These are phyloP conservation scores for Trissonchulus sp. DNA, from an alignment of 2,888 invertebrate genomes.

Conservation along the genomic window DNA sequence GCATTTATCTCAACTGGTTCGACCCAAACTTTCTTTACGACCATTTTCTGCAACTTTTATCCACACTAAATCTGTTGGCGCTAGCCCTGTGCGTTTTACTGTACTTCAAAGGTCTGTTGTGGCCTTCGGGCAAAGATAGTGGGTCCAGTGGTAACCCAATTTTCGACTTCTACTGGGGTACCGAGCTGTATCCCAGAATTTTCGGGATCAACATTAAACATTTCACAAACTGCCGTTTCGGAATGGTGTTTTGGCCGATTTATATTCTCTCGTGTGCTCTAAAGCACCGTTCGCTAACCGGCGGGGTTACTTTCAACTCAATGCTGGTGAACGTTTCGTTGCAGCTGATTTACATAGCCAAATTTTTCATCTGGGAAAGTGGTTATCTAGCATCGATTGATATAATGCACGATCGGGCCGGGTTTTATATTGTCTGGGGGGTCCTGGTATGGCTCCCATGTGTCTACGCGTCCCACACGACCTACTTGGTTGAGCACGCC, in stretches of 20 bases:
- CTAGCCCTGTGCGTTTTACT: constrained; percentile 52
- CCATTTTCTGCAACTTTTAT: constrained; percentile 57
- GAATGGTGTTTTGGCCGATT: constrained; percentile 58
- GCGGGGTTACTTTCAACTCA: constrained; percentile 38
- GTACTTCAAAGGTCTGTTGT: constrained; percentile 41
- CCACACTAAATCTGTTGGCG: constrained; percentile 55
- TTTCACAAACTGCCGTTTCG: constrained; percentile 56
- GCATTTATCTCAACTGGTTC: constrained; percentile 11
- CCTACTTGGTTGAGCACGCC: constrained; percentile 56
- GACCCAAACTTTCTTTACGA: constrained; percentile 39
- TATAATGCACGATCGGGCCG: constrained; percentile 60
- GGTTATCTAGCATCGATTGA: constrained; percentile 61
- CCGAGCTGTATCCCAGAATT: constrained; percentile 60
- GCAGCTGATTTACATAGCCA: constrained; percentile 52
- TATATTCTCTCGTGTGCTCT: constrained; percentile 53
- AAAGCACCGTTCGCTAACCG: constrained; percentile 53
- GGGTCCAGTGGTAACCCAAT: constrained; percentile 55
- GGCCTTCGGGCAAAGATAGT: constrained; percentile 52
- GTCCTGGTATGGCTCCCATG: constrained; percentile 43
- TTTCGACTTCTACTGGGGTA: constrained; percentile 61
- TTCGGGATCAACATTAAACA: constrained; percentile 50
- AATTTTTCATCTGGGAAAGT: constrained; percentile 61
- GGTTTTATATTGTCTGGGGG: constrained; percentile 48
- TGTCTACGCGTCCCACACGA: constrained; percentile 52
- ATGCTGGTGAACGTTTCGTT: constrained; percentile 53